Evolutionary conservation across 2,113 vertebrate species (phyloP), one percentile per base, ranked within the genome.

Genomic region (Melanotaenia duboulayi): DNA sequence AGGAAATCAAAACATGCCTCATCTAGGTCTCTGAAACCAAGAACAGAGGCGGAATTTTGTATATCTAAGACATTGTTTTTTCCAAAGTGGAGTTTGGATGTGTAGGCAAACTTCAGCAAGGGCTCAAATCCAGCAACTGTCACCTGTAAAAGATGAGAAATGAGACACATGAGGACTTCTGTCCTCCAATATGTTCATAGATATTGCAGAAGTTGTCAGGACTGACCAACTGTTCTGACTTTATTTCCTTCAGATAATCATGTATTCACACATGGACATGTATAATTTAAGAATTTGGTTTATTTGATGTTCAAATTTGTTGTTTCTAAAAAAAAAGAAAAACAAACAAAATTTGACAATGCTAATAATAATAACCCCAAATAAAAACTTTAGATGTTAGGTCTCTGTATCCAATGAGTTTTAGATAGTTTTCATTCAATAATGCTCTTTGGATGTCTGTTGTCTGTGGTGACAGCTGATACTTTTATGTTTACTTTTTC

Each of bases 1-100:
- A 99, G 94, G 84, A 99, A 99, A 69, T 97, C 95, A 84, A 99
- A 99, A 72, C 97, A 99, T 22, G 95, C 95, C 28, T 96, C 94
- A 58, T 99, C 97, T 16, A 99, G 92, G 78, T 99, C 95, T 76
- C 68, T 95, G 24, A 99, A 93, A 4, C 96, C 96, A 78, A 99
- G 87, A 55, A 96, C 81, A 32, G 94, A 89, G 1, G 94, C 96
- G 11, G 96, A 95, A 48, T 92, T 95, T 71, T 90, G 94, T 12
- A 99, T 95, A 55, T 98, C 96, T 20, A 96, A 86, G 69, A 97
- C 95, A 65, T 96, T 94, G 32, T 97, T 94, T 93, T 96, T 97
- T 67, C 92, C 94, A 62, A 99, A 94, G 80, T 93, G 87, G 40
- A 99, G 96, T 71, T 97, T 97, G 63, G 96, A 95, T 1, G 97